Conservation (phyloP, 2,888 invertebrate genomes). For the Liopterus haemorrhoidalis region DNA sequence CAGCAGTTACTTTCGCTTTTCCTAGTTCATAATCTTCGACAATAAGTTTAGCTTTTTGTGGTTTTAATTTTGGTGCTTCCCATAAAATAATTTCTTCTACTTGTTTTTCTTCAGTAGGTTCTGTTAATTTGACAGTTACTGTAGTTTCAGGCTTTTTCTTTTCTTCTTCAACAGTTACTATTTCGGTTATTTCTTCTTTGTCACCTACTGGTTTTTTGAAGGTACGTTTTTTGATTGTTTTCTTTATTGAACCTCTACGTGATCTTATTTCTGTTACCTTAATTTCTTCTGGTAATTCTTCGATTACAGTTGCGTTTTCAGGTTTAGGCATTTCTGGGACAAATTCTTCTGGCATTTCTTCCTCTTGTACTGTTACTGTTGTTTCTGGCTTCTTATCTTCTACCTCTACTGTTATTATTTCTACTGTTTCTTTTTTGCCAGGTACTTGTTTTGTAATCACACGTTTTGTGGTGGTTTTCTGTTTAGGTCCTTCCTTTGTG, state of each 20-base stretch:
- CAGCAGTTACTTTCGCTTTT: slow-evolving; percentile 35
- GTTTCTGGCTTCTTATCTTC: slow-evolving; percentile 37
- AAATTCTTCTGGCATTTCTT: slow-evolving; percentile 8
- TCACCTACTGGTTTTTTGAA: slow-evolving; percentile 34
- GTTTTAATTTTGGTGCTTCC: slow-evolving; percentile 27
- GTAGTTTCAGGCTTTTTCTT: slow-evolving; percentile 38
- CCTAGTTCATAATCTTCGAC: slow-evolving; percentile 40
- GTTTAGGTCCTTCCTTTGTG: slow-evolving; percentile 33
- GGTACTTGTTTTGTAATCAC: slow-evolving; percentile 40
- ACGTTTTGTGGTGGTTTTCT: slow-evolving; percentile 35
- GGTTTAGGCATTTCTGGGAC: slow-evolving; percentile 33
- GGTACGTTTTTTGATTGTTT: slow-evolving; percentile 31
- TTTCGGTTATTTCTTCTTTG: slow-evolving; percentile 36
- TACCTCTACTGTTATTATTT: slow-evolving; percentile 38
- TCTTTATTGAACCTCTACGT: slow-evolving; percentile 21
- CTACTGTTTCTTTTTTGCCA: slow-evolving; percentile 39
- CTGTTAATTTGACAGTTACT: slow-evolving; percentile 35
- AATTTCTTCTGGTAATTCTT: slow-evolving; percentile 35
- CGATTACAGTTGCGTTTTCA: slow-evolving; percentile 35
- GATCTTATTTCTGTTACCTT: slow-evolving; percentile 30
- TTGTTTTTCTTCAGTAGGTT: too few species aligned
- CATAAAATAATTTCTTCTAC: slow-evolving; percentile 27
- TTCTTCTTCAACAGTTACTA: slow-evolving; percentile 38
- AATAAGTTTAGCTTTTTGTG: slow-evolving; percentile 34
- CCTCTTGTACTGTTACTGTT: slow-evolving; percentile 34